Evolutionary conservation across 2,797 vertebrate genomes (phyloP), one percentile per base, ranked within the genome.

Genomic region (Crocidura indochinensis): DNA sequence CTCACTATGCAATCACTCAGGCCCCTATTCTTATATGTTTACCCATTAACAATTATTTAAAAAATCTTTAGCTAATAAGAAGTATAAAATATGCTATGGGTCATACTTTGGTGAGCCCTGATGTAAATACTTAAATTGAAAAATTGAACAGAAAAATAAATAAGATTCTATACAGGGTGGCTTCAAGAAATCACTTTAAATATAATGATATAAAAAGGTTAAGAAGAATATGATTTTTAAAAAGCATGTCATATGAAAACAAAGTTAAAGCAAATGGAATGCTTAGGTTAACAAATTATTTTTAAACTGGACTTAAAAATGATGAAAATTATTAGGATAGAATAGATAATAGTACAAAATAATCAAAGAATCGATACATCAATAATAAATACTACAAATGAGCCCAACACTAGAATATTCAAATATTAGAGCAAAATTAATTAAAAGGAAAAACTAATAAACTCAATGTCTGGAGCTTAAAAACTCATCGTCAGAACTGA

Each of bases 401-500:
- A 79, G 9, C 11, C 19, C 53, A 86, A 82, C 9, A 65, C 71
- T 8, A 67, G 46, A 80, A 10, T 1, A 85, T 71, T 81, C 71
- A 76, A 84, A 68, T 51, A 73, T 8, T 46, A 47, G 80, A 88
- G 27, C 51, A 82, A 85, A 91, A 85, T 51, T 68, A 82, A 88
- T 11, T 51, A 8, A 51, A 38, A 74, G 49, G 19, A 67, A 11
- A 88, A 81, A 62, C 31, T 31, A 8, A 53, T 56, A 67, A 86
- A 60, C 44, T 8, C 8, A 82, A 31, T 17, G 60, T 19, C 38
- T 56, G 3, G 53, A 19, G 27, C 22, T 29, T 60, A 26, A 46
- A 62, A 17, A 71, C 24, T 60, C 38, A 56, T 15, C 14, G 4
- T 56, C 53, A 56, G 1, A 17, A 14, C 14, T 56, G 51, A 15